Base-by-base conservation (phyloP, 2,888 invertebrate species). In the Nymphalis polychloros region DNA sequence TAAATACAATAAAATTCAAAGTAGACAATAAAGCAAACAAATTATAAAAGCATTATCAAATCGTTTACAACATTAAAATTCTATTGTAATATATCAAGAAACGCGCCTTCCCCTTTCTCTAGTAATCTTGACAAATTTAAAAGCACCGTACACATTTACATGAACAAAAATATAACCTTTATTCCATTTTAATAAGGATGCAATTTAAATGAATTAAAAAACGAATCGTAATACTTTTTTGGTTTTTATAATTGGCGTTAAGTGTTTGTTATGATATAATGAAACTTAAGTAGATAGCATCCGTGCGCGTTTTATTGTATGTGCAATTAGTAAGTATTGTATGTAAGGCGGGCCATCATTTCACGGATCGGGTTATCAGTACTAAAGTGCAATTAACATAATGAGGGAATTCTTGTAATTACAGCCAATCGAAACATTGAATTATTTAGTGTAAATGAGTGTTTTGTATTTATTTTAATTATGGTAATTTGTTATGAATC, bases 181-280 rank as follows among this genome's bases (percentile, higher is more conserved):
- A 81, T 74, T 0, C 0, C 17, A 1, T 52, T n/a, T 59, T 0
- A 0, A 75, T 84, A 85, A 75, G 72, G 74, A 66, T 35, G 20
- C 80, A 71, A 65, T 63, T 53, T 79, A 10, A 73, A 69, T 8
- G 50, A 16, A 41, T 67, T 23, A 67, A 17, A 4, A 6, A 48
- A n/a, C 66, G 65, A 61, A 77, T 71, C 78, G 73, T 68, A 63
- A 73, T 73, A 41, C 41, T 41, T 13, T 65, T 75, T 81, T 83
- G 84, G 77, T 67, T 64, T 71, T 75, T 74, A 82, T 90, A 92
- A 91, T 90, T 89, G 86, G 83, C 83, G 88, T 84, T 90, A 90
- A 91, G 84, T 88, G 88, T 86, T 84, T 89, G 88, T 88, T 90
- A 90, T 88, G 85, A 87, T 86, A 84, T 87, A 90, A 89, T 87